These are phyloP conservation scores for Metaphire vulgaris DNA, from an alignment of 1,140 invertebrate genomes.

Conservation along the genomic window DNA sequence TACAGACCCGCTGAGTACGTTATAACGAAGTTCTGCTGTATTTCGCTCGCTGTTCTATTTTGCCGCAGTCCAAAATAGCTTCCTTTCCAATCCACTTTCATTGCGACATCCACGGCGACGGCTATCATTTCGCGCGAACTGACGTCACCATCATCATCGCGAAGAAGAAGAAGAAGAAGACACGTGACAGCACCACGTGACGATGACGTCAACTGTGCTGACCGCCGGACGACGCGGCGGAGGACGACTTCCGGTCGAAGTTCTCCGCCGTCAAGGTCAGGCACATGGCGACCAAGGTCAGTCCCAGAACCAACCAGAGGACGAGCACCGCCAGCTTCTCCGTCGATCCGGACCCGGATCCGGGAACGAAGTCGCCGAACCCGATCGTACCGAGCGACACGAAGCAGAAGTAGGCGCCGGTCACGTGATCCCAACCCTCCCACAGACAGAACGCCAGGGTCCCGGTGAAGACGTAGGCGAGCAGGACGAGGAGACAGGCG, in stretches of 20 bases:
- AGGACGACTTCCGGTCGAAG: slow-evolving; percentile 30
- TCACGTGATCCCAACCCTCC: slow-evolving; percentile 65
- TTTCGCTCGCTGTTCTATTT: no score
- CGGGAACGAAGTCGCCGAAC: slow-evolving; percentile 79
- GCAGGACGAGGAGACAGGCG: slow-evolving; percentile 74
- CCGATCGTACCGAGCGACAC: slow-evolving; percentile 71
- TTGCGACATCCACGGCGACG: no score
- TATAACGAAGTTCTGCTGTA: no score
- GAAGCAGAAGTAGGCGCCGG: slow-evolving; percentile 90
- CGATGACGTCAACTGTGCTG: no score
- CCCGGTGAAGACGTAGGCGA: slow-evolving; percentile 77
- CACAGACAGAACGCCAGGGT: slow-evolving; percentile 77
- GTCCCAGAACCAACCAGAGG: slow-evolving; percentile 11
- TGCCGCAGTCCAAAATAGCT: no score
- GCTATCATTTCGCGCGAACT: no score
- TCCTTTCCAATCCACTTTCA: no score
- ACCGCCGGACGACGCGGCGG: neutral
- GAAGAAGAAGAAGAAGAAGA: no score
- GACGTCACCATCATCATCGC: no score
- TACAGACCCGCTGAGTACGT: no score
- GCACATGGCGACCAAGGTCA: slow-evolving; percentile 20
- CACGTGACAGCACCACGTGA: no score
- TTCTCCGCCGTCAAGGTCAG: slow-evolving; percentile 80
- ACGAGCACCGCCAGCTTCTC: slow-evolving; percentile 12
- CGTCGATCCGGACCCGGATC: neutral